Percentiles rank a stretch among this genome's conserved stretches.
These are phyloP conservation scores for Chrysaora quinquecirrha DNA, from an alignment of 30 jellyfish, hydroid and myxozoan species.

Conservation along the genomic window DNA sequence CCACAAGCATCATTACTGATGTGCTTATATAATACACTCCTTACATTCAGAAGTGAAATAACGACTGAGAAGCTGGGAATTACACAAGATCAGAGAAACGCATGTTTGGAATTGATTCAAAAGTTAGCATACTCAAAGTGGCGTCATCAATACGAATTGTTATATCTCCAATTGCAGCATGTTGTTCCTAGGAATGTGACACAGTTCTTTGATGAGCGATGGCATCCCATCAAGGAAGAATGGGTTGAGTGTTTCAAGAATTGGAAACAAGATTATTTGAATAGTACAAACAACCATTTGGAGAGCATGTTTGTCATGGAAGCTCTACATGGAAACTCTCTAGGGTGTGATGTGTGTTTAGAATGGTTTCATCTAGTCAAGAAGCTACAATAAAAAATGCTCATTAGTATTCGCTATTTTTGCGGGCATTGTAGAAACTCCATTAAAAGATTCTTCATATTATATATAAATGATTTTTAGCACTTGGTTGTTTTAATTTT, in stretches of 20 bases:
- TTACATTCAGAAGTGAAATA: slow-evolving; percentile 58
- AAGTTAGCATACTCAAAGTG: slow-evolving; percentile 8
- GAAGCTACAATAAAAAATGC: too few relatives aligned
- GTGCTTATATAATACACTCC: slow-evolving; percentile 55
- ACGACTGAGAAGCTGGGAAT: slow-evolving; percentile 46
- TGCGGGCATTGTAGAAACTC: too few relatives aligned
- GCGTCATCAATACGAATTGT: neutral
- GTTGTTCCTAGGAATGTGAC: slow-evolving; percentile 17
- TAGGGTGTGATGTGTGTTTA: slow-evolving; percentile 28
- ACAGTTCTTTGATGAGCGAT: slow-evolving; percentile 17
- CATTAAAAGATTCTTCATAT: too few relatives aligned
- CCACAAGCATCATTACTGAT: slow-evolving; percentile 43
- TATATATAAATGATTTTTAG: too few relatives aligned
- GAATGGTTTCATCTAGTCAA: slow-evolving; percentile 24
- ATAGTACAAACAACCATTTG: slow-evolving; percentile 49
- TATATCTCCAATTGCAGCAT: neutral
- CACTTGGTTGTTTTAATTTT: too few relatives aligned
- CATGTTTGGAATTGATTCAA: too few relatives aligned
- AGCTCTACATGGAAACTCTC: slow-evolving; percentile 4
- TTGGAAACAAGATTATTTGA: slow-evolving; percentile 11
- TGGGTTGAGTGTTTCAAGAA: slow-evolving; percentile 61
- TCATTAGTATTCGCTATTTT: too few relatives aligned
- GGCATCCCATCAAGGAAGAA: slow-evolving; percentile 59
- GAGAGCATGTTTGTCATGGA: slow-evolving; percentile 33
- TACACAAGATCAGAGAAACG: slow-evolving; percentile 28